phyloP scores from a whole-genome alignment of 2,113 vertebrate species.

The Callionymus lyra region DNA sequence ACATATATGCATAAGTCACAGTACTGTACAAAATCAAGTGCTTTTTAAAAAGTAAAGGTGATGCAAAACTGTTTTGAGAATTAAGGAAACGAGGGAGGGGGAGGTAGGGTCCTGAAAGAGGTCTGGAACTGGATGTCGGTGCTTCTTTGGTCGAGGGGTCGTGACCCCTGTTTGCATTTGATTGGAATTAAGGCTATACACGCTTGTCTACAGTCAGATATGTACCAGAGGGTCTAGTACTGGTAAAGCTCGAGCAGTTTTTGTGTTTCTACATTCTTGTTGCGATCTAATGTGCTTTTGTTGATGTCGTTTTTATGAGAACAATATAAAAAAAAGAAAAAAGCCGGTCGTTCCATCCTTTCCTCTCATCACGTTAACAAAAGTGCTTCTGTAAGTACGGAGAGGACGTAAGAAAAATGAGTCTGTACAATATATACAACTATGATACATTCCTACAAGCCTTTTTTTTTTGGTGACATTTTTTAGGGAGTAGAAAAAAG shows the following conservation, averaged over 20 bases:
- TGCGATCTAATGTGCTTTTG: conserved; percentile 38
- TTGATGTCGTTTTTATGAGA: conserved; percentile 19
- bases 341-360: conserved; percentile 50
- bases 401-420: conserved; percentile 57
- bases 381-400: conserved; percentile 62
- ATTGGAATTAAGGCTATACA: conserved; percentile 52
- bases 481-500: conserved; percentile 19
- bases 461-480: conserved; percentile 29
- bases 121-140: conserved; percentile 55
- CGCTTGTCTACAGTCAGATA: conserved; percentile 39
- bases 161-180: conserved; percentile 47
- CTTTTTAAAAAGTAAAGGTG: conserved; percentile 60
- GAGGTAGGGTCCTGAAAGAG: conserved; percentile 58
- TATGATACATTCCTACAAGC: conserved; percentile 59
- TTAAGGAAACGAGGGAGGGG: conserved; percentile 33
- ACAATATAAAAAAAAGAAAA: conserved; percentile 30
- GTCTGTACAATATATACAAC: conserved; percentile 62
- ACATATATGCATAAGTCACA: conserved; percentile 69
- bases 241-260: conserved; percentile 30
- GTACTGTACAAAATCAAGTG: conserved; percentile 71
- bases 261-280: conserved; percentile 37
- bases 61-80: conserved; percentile 34
- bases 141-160: conserved; percentile 71
- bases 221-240: conserved; percentile 42
- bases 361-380: conserved; percentile 60